Conservation (phyloP, 1,140 invertebrate genomes). For the Uloborus diversus region DNA sequence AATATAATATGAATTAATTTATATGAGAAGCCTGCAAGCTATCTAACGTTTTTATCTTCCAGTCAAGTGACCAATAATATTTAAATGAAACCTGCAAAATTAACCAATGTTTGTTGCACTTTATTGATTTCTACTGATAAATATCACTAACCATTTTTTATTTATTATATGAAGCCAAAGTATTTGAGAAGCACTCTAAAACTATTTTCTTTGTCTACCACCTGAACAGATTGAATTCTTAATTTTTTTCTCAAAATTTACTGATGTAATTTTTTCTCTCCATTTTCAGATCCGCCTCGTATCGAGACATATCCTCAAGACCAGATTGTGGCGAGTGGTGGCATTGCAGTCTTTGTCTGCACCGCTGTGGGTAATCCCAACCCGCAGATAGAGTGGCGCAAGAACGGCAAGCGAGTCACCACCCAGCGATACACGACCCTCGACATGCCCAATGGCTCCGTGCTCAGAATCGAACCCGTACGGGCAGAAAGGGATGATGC, state of each 20-base stretch:
- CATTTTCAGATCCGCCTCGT: conserved; percentile 84
- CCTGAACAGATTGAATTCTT: too few relatives aligned
- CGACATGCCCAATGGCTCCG: conserved; percentile 75
- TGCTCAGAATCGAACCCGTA: conserved; percentile 92
- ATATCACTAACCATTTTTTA: too few relatives aligned
- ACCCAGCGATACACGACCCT: conserved; percentile 65
- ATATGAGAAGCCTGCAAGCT: too few relatives aligned
- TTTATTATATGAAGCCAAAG: too few relatives aligned
- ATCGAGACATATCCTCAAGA: conserved; percentile 85
- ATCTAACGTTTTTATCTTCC: too few relatives aligned
- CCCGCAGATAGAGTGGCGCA: conserved; percentile 68
- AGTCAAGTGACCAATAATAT: too few relatives aligned
- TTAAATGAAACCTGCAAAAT: too few relatives aligned
- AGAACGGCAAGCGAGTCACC: conserved; percentile 65
- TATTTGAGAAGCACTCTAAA: too few relatives aligned
- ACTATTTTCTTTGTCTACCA: too few relatives aligned
- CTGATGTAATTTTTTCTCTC: background rate
- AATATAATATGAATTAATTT: too few relatives aligned
- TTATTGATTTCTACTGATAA: background rate
- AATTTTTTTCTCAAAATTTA: too few relatives aligned
- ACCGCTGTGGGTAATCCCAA: conserved; percentile 90
- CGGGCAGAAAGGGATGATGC: conserved; percentile 83
- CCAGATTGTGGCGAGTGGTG: conserved; percentile 85
- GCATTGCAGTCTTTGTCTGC: conserved; percentile 94
- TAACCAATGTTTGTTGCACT: background rate